Evolutionary conservation across 2,888 invertebrate species (phyloP), one percentile per base, ranked within the genome.

Genomic region (Oxystoma pomonae): DNA sequence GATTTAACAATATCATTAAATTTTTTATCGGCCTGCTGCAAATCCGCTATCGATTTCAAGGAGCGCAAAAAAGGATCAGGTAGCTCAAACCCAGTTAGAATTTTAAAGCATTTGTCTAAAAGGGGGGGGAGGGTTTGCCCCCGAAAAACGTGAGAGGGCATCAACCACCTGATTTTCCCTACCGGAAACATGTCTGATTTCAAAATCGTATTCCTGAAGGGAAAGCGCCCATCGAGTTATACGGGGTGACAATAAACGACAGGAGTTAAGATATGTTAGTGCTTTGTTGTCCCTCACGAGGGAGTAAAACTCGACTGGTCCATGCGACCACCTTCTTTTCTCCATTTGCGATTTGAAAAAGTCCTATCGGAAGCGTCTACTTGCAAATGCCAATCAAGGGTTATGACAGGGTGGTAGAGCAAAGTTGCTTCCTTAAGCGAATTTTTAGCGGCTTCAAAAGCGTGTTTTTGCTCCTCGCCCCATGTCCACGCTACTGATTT

Each of bases 261-360:
- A 73, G 0, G 63, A 66, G 16, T 69, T 68, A 17, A 75, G 35
- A 60, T 72, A 75, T 0, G 65, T 69, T 1, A 73, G 61, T 0
- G 66, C 65, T 17, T 70, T 63, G 60, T 73, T 71, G 58, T 75
- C 74, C 18, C 16, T 53, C 55, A 7, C 55, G 3, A 7, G 55
- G 55, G 3, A 53, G 55, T n/a, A 53, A 16, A 7, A 53, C 5
- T 7, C 55, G 55, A 53, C 55, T 53, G 3, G 55, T n/a, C 55
- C 55, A 53, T 7, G 55, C 55, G 9, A 53, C 16, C 3, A n/a
- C 16, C 7, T 35, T 3, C 12, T 7, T 35, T 12, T 35, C 12
- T 3, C 12, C 35, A 35, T 35, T 12, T 3, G 12, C 12, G 5
- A 35, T 35, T 12, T 35, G 35, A 35, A 35, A 35, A 3, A 35